Evolutionary conservation across 2,113 vertebrate species (phyloP), one percentile per base, ranked within the genome.

Genomic region (Hyperopisus bebe): DNA sequence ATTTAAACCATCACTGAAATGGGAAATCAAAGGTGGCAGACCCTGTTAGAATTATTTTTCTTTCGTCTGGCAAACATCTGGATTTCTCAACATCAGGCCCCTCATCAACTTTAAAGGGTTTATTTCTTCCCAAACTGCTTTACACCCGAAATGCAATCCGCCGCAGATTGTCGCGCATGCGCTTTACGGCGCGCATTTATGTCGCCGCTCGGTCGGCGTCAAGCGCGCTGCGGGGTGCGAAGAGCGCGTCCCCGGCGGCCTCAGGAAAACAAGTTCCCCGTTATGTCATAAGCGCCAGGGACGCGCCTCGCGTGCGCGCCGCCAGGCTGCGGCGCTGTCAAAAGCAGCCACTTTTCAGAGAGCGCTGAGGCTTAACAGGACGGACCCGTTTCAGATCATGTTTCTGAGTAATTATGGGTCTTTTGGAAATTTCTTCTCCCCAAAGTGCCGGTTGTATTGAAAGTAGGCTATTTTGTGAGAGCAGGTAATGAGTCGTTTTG

Each of bases 191-290:
- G 11, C 50, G 21, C 35, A 19, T 58, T 35, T 55, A 3, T 13
- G 55, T 24, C 21, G 39, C 24, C 55, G 35, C 53, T 87, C 50
- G 1, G 47, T 15, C 27, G 47, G 85, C 51, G 39, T 66, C 86
- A 24, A 35, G n/a, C n/a, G 15, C 39, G 19, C 86, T 86, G 11
- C 24, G 44, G 88, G 44, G 44, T 19, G 44, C n/a, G 44, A 46
- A 62, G 21, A 35, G 31, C 19, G 8, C 39, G 21, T 47, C 82
- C 82, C 82, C 39, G 21, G 44, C 42, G 24, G 24, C 42, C 17
- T 84, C 39, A 55, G 35, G 51, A 51, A 21, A 39, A 91, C 87
- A 91, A 92, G 80, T 88, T 55, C 48, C 24, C 88, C 89, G 90
- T 90, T 85, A 90, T 89, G 58, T 70, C 86, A 89, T 89, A 62